Evolutionary conservation across 2,888 invertebrate genomes (phyloP).

Genomic region (Syrphus vitripennis): DNA sequence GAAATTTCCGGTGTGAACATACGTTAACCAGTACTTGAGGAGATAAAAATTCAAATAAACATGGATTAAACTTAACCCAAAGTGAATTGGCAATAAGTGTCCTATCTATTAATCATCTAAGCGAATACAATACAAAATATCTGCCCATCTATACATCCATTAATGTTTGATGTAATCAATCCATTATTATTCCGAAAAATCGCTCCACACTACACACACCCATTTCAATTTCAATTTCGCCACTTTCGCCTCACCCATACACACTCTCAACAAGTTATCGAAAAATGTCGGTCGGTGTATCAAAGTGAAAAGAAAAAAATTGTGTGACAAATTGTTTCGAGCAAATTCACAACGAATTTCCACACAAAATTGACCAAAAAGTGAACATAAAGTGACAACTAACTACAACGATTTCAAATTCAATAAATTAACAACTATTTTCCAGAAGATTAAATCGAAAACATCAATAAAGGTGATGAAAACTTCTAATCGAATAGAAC

Average conservation of each 20-base stretch:
- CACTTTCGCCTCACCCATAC: conserved; percentile 61
- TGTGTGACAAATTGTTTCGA: conserved; percentile 64
- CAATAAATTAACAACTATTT: conserved; percentile 11
- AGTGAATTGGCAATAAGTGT: no score
- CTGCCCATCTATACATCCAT: background rate
- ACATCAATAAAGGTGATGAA: conserved; percentile 64
- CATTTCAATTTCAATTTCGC: background rate
- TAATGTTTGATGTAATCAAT: conserved; percentile 10
- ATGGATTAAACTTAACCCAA: no score
- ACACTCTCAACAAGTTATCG: conserved; percentile 69
- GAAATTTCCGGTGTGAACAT: no score
- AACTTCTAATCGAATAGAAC: conserved; percentile 32
- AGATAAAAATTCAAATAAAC: no score
- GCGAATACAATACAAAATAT: no score
- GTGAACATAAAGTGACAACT: conserved; percentile 42
- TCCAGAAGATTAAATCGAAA: conserved; percentile 30
- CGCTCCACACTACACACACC: conserved; percentile 36
- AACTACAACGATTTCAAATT: conserved; percentile 24
- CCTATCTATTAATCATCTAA: no score
- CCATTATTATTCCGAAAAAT: background rate
- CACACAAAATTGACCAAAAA: conserved; percentile 45
- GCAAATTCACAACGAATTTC: conserved; percentile 44
- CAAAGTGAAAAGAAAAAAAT: conserved; percentile 56
- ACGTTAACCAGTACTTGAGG: no score
- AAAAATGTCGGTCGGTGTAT: conserved; percentile 69